These are phyloP conservation scores for Escarpia spicata DNA, from an alignment of 2,888 invertebrate species.

Conservation along the genomic window DNA sequence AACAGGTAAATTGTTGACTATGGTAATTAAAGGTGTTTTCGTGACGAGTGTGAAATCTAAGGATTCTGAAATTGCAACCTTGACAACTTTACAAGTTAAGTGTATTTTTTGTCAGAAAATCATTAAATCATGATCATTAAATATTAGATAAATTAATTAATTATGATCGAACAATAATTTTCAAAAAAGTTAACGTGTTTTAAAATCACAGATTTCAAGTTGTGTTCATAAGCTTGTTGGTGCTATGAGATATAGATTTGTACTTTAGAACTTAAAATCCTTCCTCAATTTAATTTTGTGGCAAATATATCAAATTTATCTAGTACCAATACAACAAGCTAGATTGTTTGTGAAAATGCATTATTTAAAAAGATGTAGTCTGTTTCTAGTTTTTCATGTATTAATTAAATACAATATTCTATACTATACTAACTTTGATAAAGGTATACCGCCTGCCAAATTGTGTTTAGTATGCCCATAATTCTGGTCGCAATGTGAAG, in stretches of 20 bases:
- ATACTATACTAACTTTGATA: too few species aligned
- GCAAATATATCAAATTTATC: too few species aligned
- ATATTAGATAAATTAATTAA: background rate
- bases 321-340: too few species aligned
- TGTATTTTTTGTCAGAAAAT: background rate
- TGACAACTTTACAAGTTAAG: background rate
- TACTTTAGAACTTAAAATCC: background rate
- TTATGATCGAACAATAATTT: background rate
- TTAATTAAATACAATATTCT: too few species aligned
- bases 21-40: background rate
- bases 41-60: background rate
- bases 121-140: background rate
- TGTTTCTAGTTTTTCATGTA: too few species aligned
- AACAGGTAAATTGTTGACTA: background rate
- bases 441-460: too few species aligned
- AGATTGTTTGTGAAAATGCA: too few species aligned
- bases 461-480: too few species aligned
- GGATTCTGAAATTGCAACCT: background rate
- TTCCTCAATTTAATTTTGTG: too few species aligned
- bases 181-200: background rate
- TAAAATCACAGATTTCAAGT: background rate
- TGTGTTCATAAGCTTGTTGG: background rate
- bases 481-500: too few species aligned
- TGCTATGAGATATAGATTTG: too few species aligned
- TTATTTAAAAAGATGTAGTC: too few species aligned